Percentiles rank a stretch among this genome's conserved stretches.
Evolutionary conservation across 2,113 vertebrate species (phyloP).

Genomic region (Trachemys scripta): DNA sequence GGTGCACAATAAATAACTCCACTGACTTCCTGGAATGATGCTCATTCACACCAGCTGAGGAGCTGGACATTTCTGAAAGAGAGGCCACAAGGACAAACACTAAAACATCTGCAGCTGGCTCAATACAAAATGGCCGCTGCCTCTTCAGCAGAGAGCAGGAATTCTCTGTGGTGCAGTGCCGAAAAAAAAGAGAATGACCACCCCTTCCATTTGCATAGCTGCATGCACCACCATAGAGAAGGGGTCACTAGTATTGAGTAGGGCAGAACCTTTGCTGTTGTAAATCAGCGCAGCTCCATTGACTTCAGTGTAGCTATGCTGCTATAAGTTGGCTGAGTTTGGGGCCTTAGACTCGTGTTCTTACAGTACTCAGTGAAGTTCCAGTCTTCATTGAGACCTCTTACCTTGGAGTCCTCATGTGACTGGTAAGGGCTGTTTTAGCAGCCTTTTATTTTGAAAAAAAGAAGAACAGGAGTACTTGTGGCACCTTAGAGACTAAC

Average conservation of each 20-base stretch:
- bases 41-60: fast-evolving
- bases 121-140: neutral
- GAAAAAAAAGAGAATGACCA: neutral
- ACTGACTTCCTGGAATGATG: neutral
- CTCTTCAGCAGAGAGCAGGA: neutral
- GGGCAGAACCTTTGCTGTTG: too few species aligned
- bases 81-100: neutral
- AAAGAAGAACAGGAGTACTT: too few species aligned
- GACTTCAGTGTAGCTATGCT: neutral
- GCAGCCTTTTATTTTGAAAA: too few species aligned
- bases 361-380: neutral
- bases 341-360: neutral
- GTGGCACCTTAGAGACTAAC: too few species aligned
- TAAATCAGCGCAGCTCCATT: too few species aligned
- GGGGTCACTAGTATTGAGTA: neutral
- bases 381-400: neutral
- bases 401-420: neutral
- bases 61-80: fast-evolving
- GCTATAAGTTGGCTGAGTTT: neutral
- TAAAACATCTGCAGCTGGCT: neutral
- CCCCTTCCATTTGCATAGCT: neutral
- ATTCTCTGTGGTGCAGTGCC: neutral
- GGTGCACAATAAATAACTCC: neutral
- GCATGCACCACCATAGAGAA: neutral
- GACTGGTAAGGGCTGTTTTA: too few species aligned